Base-by-base conservation (phyloP, 1,140 invertebrate species). In the Meteorus sp. region DNA sequence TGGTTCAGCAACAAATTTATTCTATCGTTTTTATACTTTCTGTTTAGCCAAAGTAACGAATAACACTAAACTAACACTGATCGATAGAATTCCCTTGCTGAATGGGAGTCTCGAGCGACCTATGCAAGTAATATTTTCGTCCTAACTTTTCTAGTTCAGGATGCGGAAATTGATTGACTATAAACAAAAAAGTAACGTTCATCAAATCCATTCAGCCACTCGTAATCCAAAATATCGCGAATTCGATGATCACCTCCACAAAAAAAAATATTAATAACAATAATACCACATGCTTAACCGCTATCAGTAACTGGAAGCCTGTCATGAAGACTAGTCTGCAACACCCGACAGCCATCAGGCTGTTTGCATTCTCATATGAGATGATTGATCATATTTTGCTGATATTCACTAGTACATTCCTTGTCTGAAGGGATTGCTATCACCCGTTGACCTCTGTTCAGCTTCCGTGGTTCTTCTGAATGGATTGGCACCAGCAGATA, bases 341-440 rank as follows among this genome's bases (percentile, higher is more conserved):
- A 19, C 54, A 61, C 19, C 27, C 55, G 20, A 20, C 39, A 22
- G 33, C n/a, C 52, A 53, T 27, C 11, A 43, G 13, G n/a, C n/a
- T n/a, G n/a, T n/a, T n/a, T n/a, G n/a, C n/a, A n/a, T n/a, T n/a
- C n/a, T n/a, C n/a, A n/a, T n/a, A n/a, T 15, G 15, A 51, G 4
- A 6, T 47, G 27, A 17, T 35, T 37, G 15, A 20, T 22, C 5
- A 60, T 43, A 15, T 39, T 25, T 25, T 23, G 9, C 20, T 29
- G 31, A 27, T 50, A 44, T n/a, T n/a, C 51, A 59, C 56, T 80
- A 78, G 55, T 67, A 77, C 73, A 79, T 78, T 59, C 78, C 75
- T 72, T 76, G 77, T 59, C 83, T 81, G 79, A 81, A 86, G 31
- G 77, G 85, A 73, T 84, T 86, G 70, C 82, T 84, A 59, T 81